Evolutionary conservation across 1,140 invertebrate species (phyloP), one percentile per base, ranked within the genome.

Genomic region (Mizuhopecten yessoensis): DNA sequence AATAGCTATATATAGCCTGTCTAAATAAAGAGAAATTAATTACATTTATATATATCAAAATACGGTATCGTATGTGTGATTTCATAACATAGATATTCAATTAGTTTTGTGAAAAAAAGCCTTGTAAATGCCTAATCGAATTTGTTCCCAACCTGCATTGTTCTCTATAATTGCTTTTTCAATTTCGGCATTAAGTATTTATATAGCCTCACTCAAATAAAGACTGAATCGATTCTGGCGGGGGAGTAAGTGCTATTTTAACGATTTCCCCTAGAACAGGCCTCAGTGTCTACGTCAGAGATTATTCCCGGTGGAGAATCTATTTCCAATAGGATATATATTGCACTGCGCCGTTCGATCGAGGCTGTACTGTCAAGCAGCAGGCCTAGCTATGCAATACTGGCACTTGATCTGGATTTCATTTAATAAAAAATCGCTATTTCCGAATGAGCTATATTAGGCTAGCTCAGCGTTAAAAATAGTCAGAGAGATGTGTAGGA

Each of bases 401-500:
- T 75, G 11, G 57, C 57, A 75, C 57, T 75, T 75, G 57, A 75
- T 75, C 57, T 75, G n/a, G 23, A 75, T 75, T 75, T 75, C 57
- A 75, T 75, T 75, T 75, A 75, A 75, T 75, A 75, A 75, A 75
- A 75, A 75, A 75, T 75, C 57, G 57, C 57, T 75, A 75, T 75
- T 75, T 75, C 57, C 57, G 57, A 75, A 75, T 75, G 57, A 9
- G 57, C 57, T 75, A 75, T 75, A 75, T 75, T 75, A 75, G 57
- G 57, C 23, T 75, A 75, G 57, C 57, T 75, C 23, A 29, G 17
- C 23, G 57, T 29, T 75, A 75, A 29, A 75, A 29, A 75, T 75
- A 75, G 57, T n/a, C 1, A 75, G 23, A 75, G 57, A 75, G 9
- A 17, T 0, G 57, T 75, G n/a, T 29, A 75, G 57, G 57, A 75